Evolutionary conservation across 2,113 vertebrate genomes (phyloP).

Genomic region (Engraulis encrasicolus): DNA sequence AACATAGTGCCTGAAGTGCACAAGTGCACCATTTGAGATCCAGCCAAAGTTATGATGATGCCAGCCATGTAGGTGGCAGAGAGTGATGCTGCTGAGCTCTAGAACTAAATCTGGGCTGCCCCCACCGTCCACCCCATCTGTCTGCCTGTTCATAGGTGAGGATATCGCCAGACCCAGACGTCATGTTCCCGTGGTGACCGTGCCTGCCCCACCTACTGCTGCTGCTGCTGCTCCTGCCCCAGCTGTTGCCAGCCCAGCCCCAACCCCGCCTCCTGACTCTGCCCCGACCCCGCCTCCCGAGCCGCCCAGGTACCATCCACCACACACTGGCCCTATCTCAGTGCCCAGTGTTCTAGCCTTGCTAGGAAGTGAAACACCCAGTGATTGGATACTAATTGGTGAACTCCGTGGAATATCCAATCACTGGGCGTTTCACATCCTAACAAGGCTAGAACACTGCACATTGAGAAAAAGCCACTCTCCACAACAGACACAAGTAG

Average conservation of each 20-base stretch:
- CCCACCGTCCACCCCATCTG: too few relatives aligned
- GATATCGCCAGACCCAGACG: conserved; percentile 93
- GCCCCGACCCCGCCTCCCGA: conserved; percentile 59
- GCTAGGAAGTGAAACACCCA: too few relatives aligned
- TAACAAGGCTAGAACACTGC: too few relatives aligned
- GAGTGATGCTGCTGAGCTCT: background rate
- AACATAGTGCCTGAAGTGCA: too few relatives aligned
- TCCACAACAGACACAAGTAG: too few relatives aligned
- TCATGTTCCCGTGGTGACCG: conserved; percentile 55
- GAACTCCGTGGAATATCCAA: too few relatives aligned
- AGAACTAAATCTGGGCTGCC: background rate
- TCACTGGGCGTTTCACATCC: too few relatives aligned
- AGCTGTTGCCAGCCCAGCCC: conserved; percentile 2
- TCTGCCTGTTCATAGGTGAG: conserved; percentile 77
- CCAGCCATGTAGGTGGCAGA: too few relatives aligned
- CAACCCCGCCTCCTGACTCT: conserved; percentile 61
- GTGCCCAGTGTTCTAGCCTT: too few relatives aligned
- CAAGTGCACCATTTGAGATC: too few relatives aligned
- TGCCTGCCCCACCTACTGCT: conserved; percentile 54
- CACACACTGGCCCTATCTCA: background rate
- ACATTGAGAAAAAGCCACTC: background rate
- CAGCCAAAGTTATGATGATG: too few relatives aligned
- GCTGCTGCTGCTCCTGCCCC: conserved; percentile 62
- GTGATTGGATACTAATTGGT: too few relatives aligned
- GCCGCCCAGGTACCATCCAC: conserved; percentile 76